Base-by-base conservation (phyloP, 2,888 invertebrate genomes). In the Thalpophila matura region DNA sequence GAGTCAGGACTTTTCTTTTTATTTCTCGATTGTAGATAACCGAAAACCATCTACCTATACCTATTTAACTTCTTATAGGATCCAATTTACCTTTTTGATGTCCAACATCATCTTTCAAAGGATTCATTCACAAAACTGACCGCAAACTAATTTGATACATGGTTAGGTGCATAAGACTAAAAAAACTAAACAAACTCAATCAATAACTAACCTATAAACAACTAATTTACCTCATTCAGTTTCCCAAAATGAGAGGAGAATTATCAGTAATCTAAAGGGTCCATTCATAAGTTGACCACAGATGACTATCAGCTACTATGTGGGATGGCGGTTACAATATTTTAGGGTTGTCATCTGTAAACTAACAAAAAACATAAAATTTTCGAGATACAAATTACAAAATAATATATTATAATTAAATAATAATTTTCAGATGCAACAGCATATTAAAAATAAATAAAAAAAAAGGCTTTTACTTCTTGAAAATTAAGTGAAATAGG, bases 271-370 rank as follows among this genome's bases (percentile, higher is more conserved):
- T 74, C 56, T 62, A 49, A 69, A 63, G 71, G 58, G 46, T 63
- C 64, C 80, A 81, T 81, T 81, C 80, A 81, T 80, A 68, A 67
- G 64, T 51, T 71, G 62, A 73, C 78, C 80, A 56, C 77, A 80
- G 80, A 81, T 80, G 38, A 22, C 33, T 78, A 80, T 81, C 80
- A 33, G 33, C 51, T 47, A 63, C 64, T 61, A 71, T 62, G 54
- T 58, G 47, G 61, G 20, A 59, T 59, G 51, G 63, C 58, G 61
- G 58, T 58, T 40, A 46, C 40, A 70, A 53, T 37, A 40, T 66
- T 68, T 65, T 67, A 63, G 57, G 63, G 54, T 43, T 26, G n/a
- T n/a, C n/a, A n/a, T n/a, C n/a, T n/a, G n/a, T n/a, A n/a, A n/a
- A n/a, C n/a, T n/a, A n/a, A n/a, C n/a, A n/a, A n/a, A n/a, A n/a